Conservation (phyloP, 2,113 vertebrate species). For the Chaetodon auriga region DNA sequence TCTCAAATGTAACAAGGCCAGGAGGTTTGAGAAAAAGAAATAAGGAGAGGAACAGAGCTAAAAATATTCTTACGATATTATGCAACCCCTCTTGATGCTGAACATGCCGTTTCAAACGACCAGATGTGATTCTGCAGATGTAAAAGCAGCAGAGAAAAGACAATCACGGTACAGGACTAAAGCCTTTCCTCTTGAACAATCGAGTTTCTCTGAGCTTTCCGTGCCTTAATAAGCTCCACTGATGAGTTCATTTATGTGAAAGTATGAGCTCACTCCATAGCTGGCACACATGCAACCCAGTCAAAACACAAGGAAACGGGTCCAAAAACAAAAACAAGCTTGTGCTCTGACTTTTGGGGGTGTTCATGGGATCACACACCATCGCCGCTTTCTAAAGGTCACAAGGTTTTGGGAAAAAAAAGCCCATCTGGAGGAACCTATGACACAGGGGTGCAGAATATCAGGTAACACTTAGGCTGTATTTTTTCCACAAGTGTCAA, state of each 20-base stretch:
- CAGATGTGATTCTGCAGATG: constrained; percentile 40
- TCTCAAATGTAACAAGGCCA: constrained; percentile 38
- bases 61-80: constrained; percentile 8
- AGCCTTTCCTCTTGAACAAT: constrained; percentile 13
- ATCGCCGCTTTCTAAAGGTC: constrained; percentile 66
- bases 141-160: background rate
- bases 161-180: background rate
- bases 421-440: constrained; percentile 75
- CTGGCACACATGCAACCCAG: constrained; percentile 58
- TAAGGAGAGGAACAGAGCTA: constrained; percentile 10
- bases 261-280: constrained; percentile 64
- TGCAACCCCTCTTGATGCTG: constrained; percentile 14
- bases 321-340: constrained; percentile 77
- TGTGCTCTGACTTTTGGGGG: constrained; percentile 52
- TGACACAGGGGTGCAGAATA: constrained; percentile 79
- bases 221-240: constrained; percentile 36
- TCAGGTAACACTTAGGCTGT: constrained; percentile 75
- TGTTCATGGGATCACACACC: constrained; percentile 65
- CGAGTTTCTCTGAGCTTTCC: background rate
- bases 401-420: constrained; percentile 59
- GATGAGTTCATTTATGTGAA: constrained; percentile 66
- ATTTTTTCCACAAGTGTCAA: constrained; percentile 72
- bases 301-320: constrained; percentile 76
- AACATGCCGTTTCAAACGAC: constrained; percentile 7
- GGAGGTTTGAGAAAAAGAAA: constrained; percentile 14